These are phyloP conservation scores for Aphidius ervi DNA, from an alignment of 1,140 invertebrate genomes.

Conservation along the genomic window DNA sequence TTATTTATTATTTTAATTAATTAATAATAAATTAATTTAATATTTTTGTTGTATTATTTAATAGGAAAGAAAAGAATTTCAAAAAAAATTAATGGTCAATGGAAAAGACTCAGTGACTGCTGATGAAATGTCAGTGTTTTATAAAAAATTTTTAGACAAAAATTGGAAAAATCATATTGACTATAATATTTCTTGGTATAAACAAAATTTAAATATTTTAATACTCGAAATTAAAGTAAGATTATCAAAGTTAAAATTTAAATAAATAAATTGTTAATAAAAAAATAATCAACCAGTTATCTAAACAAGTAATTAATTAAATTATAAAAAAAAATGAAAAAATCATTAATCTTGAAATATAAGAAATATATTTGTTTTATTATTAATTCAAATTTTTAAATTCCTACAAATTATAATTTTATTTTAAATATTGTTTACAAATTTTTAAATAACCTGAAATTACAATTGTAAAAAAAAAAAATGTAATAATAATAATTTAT, in stretches of 20 bases:
- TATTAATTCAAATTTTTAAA: too few species aligned
- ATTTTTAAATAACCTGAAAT: too few species aligned
- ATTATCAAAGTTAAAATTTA: constrained; percentile 51
- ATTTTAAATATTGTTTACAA: too few species aligned
- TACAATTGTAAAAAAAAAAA: too few species aligned
- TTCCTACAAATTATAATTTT: too few species aligned
- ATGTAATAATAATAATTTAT: too few species aligned
- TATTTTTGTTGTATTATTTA: constrained; percentile 31
- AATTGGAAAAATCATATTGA: constrained; percentile 67
- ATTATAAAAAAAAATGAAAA: not conserved
- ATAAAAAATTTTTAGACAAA: constrained; percentile 74
- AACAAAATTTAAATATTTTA: constrained; percentile 64
- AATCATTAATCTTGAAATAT: too few species aligned
- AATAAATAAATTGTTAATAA: constrained; percentile 26
- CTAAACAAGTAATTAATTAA: constrained; percentile 2
- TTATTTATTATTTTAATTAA: constrained; percentile 8
- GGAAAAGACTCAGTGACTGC: constrained; percentile 59
- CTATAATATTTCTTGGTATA: constrained; percentile 75
- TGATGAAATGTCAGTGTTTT: constrained; percentile 83
- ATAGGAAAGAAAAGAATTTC: constrained; percentile 66
- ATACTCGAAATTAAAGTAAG: constrained; percentile 58
- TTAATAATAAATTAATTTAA: not conserved
- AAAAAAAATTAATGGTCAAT: constrained; percentile 52
- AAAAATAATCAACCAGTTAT: not conserved
- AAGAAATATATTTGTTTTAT: too few species aligned